A percentile compares a stretch with the other conserved stretches of the same genome.
phyloP scores from a whole-genome alignment of 2,113 vertebrate genomes.

The Furnarius figulus region DNA sequence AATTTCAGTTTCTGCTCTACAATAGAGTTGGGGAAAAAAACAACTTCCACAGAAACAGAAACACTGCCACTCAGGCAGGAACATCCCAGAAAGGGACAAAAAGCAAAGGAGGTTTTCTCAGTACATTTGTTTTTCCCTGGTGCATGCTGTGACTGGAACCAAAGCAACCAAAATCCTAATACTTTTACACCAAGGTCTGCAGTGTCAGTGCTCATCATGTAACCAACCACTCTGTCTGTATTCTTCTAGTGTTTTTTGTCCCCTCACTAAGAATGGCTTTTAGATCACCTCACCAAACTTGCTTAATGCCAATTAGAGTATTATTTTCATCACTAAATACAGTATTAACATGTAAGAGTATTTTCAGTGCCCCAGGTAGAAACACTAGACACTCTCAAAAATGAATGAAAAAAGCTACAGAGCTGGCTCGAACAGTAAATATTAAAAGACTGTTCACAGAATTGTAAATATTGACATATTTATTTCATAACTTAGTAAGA shows the following conservation, averaged over 20 bases:
- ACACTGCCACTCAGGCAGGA: not conserved
- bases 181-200: not conserved
- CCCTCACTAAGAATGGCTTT: not conserved
- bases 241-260: not conserved
- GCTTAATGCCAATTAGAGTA: not conserved
- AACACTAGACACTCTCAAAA: not conserved
- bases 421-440: not conserved
- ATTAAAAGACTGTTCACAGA: not conserved
- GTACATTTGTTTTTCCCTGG: not conserved
- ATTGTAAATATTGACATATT: not conserved
- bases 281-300: not conserved
- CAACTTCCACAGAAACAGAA: not conserved
- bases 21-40: not conserved
- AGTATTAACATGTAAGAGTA: not conserved
- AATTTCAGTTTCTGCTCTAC: not conserved
- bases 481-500: not conserved
- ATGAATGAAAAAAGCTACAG: not conserved
- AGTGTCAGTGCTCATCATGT: not conserved
- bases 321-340: not conserved
- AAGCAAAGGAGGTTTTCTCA: not conserved
- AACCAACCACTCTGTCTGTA: not conserved
- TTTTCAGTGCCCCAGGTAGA: not conserved
- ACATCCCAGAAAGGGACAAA: not conserved
- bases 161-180: not conserved
- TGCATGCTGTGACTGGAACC: not conserved